These are phyloP conservation scores for Eidolon dupreanum DNA, from an alignment of 2,797 vertebrate genomes.

Conservation along the genomic window DNA sequence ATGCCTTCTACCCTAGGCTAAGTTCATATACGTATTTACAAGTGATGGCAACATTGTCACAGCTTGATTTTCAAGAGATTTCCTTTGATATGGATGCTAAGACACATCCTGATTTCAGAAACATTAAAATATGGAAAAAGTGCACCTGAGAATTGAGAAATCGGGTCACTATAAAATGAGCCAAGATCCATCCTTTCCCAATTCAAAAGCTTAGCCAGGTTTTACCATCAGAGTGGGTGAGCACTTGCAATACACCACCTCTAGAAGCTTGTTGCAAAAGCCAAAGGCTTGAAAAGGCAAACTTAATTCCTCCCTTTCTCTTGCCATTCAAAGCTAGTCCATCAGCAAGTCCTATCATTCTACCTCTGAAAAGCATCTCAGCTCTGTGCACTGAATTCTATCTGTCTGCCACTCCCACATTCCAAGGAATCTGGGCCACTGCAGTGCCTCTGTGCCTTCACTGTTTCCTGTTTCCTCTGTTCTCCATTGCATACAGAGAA, in stretches of 20 bases:
- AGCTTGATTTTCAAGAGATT: background rate
- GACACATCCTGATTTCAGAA: background rate
- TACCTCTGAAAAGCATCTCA: background rate
- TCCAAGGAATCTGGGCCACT: background rate
- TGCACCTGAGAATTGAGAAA: background rate
- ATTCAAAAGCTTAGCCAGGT: background rate
- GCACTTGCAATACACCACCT: background rate
- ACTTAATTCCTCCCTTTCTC: background rate
- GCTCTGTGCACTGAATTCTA: background rate
- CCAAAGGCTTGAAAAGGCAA: background rate
- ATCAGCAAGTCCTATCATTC: background rate
- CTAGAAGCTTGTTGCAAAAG: background rate
- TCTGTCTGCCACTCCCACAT: background rate
- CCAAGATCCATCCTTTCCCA: background rate
- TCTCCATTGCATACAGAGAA: background rate
- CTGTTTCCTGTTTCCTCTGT: background rate
- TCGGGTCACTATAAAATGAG: background rate
- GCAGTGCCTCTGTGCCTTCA: background rate
- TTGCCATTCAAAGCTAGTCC: background rate
- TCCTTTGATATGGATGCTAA: background rate
- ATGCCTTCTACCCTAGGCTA: background rate
- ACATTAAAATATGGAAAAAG: background rate
- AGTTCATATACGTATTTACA: background rate
- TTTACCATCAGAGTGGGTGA: background rate
- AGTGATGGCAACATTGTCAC: background rate